Percentiles rank a stretch among this genome's conserved stretches.
phyloP scores from a whole-genome alignment of 2,888 invertebrate species.

The Gibbula magus region DNA sequence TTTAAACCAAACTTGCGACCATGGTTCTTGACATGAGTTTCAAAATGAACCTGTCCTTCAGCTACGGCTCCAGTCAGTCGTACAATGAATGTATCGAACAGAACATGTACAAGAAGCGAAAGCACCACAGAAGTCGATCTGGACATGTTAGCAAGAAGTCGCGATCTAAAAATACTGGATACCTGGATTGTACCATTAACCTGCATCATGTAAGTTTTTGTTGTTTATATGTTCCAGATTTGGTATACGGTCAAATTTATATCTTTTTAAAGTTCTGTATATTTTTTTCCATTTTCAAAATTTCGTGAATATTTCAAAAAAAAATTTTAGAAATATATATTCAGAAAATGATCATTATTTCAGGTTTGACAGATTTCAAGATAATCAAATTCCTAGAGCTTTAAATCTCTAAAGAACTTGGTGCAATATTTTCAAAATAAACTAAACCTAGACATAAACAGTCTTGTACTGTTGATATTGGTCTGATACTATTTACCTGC shows the following conservation, averaged over 20 bases:
- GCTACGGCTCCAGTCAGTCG: slow-evolving; percentile 14
- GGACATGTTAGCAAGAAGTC: slow-evolving; percentile 28
- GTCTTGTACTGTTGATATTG: neutral
- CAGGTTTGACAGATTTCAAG: no score
- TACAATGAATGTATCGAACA: slow-evolving; percentile 24
- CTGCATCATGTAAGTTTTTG: slow-evolving; percentile 28
- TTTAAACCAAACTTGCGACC: neutral
- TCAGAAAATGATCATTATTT: no score
- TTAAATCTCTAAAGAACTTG: no score
- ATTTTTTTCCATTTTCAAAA: no score
- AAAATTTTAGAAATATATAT: no score
- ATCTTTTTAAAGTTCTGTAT: no score
- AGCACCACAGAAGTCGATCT: slow-evolving; percentile 26
- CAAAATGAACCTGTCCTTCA: slow-evolving; percentile 9
- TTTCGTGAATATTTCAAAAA: no score
- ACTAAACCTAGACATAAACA: no score
- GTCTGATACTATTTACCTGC: slow-evolving; percentile 5
- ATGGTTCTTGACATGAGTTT: slow-evolving; percentile 25
- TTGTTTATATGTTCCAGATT: neutral
- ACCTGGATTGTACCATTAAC: slow-evolving; percentile 28
- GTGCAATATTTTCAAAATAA: no score
- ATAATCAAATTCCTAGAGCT: no score
- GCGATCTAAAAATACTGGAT: neutral
- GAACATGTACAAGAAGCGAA: slow-evolving; percentile 21
- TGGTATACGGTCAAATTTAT: no score